Conservation (phyloP, 2,797 vertebrate genomes). For the Pagetopsis macropterus region DNA sequence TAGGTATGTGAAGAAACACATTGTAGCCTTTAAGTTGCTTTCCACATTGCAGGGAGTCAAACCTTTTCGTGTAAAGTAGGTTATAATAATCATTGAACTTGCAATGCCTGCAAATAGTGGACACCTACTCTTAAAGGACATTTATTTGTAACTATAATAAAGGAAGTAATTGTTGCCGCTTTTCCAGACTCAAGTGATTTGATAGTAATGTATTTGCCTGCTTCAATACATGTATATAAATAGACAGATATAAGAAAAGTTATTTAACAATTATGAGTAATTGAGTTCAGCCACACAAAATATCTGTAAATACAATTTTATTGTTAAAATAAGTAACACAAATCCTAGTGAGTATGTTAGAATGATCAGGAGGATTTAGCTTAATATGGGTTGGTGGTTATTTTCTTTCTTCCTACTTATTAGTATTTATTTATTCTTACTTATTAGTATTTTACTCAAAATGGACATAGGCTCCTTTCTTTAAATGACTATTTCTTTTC, state of each 20-base stretch:
- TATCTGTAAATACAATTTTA: background rate
- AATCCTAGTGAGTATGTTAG: background rate
- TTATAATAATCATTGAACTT: background rate
- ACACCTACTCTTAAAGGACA: background rate
- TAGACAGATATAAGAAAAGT: background rate
- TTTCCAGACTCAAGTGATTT: background rate
- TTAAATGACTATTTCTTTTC: background rate
- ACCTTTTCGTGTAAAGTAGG: background rate
- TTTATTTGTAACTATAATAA: background rate
- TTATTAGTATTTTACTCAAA: background rate
- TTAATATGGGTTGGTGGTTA: background rate
- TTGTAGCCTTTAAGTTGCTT: background rate
- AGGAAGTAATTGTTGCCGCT: constrained; percentile 6
- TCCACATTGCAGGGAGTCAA: background rate
- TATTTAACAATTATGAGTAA: background rate
- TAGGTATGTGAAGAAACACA: background rate
- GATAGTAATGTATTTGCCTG: too few relatives aligned
- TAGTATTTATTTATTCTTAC: background rate
- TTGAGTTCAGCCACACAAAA: background rate
- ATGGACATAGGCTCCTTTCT: background rate
- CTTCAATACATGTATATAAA: constrained; percentile 3
- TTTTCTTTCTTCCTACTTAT: background rate
- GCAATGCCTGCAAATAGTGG: background rate
- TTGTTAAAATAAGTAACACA: background rate
- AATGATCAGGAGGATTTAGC: background rate